These are phyloP conservation scores for Phyllotis vaccarum DNA, from an alignment of 2,797 vertebrate genomes.

Conservation along the genomic window DNA sequence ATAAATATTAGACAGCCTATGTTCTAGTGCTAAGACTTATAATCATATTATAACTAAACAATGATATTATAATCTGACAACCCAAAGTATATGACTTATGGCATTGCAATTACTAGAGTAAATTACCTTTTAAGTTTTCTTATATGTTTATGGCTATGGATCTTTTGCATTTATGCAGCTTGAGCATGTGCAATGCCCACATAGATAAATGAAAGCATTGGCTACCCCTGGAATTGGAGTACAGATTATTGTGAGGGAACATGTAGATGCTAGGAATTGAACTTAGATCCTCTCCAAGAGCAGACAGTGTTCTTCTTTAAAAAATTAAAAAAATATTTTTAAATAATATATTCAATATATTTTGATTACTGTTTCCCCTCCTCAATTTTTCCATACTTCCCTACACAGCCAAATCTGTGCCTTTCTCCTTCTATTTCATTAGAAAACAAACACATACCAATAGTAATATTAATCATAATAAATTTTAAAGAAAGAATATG, in stretches of 20 bases:
- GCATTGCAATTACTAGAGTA: background rate
- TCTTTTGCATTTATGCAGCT: background rate
- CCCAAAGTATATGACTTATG: background rate
- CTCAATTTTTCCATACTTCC: background rate
- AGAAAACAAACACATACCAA: background rate
- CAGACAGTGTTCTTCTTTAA: background rate
- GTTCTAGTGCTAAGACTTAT: slow-evolving; percentile 15
- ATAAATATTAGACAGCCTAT: background rate
- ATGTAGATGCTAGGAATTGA: background rate
- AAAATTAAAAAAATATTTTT: background rate
- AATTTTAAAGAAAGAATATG: background rate
- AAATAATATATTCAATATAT: background rate
- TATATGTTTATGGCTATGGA: background rate
- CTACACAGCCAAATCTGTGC: background rate
- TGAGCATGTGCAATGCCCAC: background rate
- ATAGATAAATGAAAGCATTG: background rate
- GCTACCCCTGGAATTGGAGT: background rate
- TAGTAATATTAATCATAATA: background rate
- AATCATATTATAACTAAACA: background rate
- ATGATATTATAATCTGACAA: slow-evolving; percentile 31
- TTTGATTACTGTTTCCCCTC: background rate
- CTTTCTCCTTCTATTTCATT: background rate
- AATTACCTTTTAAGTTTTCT: background rate
- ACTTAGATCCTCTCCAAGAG: background rate
- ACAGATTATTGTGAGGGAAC: background rate